Evolutionary conservation across 2,113 vertebrate genomes (phyloP).

Genomic region (Lepisosteus oculatus): DNA sequence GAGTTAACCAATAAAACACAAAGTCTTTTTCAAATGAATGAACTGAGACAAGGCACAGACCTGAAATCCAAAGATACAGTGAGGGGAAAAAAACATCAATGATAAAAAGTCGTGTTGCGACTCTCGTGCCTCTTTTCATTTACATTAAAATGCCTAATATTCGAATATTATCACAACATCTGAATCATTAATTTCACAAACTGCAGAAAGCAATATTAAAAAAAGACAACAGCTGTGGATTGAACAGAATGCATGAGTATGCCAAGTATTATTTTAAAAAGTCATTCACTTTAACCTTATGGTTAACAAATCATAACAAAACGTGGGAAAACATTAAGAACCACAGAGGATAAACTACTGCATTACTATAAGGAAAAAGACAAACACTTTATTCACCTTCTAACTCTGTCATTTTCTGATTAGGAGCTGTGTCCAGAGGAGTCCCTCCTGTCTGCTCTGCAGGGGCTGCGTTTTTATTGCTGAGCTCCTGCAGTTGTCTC

Average conservation of each 20-base stretch:
- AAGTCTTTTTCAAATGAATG: neutral
- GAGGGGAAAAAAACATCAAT: neutral
- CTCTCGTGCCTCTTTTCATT: neutral
- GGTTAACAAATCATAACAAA: too few relatives aligned
- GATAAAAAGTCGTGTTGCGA: neutral
- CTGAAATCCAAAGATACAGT: neutral
- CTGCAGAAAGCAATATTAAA: neutral
- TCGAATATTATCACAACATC: neutral
- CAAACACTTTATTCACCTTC: conserved; percentile 64
- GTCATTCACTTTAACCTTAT: too few relatives aligned
- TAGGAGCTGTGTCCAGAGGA: conserved; percentile 33
- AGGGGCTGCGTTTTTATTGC: conserved; percentile 20
- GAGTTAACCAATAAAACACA: conserved; percentile 6
- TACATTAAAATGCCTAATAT: neutral
- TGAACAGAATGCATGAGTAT: too few relatives aligned
- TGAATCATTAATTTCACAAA: neutral
- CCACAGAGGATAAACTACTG: too few relatives aligned
- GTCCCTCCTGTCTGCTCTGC: conserved; percentile 7
- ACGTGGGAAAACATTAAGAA: too few relatives aligned
- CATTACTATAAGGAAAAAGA: too few relatives aligned
- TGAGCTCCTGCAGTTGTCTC: conserved; percentile 61
- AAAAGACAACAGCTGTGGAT: neutral
- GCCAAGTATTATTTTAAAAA: neutral
- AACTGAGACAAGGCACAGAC: neutral
- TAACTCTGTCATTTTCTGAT: conserved; percentile 64